Evolutionary conservation across 64 coral and sea anemone species (phyloP).

Genomic region (Hydrozoanthus tunicans): DNA sequence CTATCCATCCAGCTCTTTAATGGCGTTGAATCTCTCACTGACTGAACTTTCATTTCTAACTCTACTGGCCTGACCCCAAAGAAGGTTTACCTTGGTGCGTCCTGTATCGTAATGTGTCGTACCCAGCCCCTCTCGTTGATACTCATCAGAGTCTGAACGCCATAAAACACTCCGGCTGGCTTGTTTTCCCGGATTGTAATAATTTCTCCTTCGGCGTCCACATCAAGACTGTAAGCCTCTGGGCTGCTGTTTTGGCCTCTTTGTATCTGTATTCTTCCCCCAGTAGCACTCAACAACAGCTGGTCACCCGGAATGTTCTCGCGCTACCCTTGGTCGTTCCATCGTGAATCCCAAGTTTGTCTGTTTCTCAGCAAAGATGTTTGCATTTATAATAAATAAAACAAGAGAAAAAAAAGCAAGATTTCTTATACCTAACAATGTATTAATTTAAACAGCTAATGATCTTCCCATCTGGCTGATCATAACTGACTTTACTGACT

Average conservation of each 20-base stretch:
- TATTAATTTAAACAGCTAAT: too few relatives aligned
- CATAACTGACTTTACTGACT: too few relatives aligned
- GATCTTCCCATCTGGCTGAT: too few relatives aligned
- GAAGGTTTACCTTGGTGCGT: constrained; percentile 54
- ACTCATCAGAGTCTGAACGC: constrained; percentile 59
- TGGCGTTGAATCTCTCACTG: too few relatives aligned
- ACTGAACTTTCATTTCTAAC: too few relatives aligned
- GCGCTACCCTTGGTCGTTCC: constrained; percentile 29
- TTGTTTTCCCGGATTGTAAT: constrained; percentile 51
- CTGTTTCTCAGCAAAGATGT: not conserved
- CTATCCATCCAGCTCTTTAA: too few relatives aligned
- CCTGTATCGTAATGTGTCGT: constrained; percentile 55
- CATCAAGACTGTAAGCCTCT: constrained; percentile 61
- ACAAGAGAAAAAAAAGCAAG: not conserved
- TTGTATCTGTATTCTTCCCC: not conserved
- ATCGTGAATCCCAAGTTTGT: constrained; percentile 54
- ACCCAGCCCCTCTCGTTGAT: constrained; percentile 43
- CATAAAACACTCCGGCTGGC: constrained; percentile 59
- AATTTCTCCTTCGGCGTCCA: constrained; percentile 16
- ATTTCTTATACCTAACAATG: not conserved
- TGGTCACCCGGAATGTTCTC: constrained; percentile 38
- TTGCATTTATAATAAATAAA: not conserved
- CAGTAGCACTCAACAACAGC: constrained; percentile 21
- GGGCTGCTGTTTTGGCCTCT: not conserved
- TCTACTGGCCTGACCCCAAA: too few relatives aligned